Evolutionary conservation across 2,797 vertebrate genomes (phyloP).

Genomic region (Sebastes paucispinis): DNA sequence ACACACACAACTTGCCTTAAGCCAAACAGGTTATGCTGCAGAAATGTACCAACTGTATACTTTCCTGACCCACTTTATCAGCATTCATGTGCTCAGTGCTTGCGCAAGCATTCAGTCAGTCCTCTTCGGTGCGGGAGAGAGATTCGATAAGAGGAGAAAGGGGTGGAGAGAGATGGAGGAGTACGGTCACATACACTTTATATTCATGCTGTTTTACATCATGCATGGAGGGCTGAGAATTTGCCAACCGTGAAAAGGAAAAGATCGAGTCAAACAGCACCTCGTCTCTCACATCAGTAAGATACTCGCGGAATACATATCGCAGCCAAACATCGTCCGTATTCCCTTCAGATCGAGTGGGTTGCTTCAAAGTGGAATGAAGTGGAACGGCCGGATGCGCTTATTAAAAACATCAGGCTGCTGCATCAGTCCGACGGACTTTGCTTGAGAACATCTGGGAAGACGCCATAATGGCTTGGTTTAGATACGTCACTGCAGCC

Average conservation of each 20-base stretch:
- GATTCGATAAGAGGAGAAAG: slow-evolving; percentile 6
- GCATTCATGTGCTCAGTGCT: slow-evolving; percentile 32
- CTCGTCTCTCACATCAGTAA: slow-evolving; percentile 47
- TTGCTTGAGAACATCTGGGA: slow-evolving; percentile 45
- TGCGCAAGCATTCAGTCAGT: slow-evolving; percentile 29
- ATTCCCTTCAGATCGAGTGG: slow-evolving; percentile 31
- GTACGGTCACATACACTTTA: slow-evolving; percentile 7
- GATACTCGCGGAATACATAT: slow-evolving; percentile 42
- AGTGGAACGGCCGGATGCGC: slow-evolving; percentile 24
- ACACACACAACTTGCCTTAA: slow-evolving; percentile 10
- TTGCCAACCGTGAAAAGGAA: not conserved
- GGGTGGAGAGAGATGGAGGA: not conserved
- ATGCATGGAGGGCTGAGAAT: not conserved
- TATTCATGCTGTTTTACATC: slow-evolving; percentile 40
- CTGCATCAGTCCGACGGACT: slow-evolving; percentile 42
- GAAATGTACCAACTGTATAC: slow-evolving; percentile 49
- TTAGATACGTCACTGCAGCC: slow-evolving; percentile 27
- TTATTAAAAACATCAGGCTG: slow-evolving; percentile 64
- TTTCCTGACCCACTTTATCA: slow-evolving; percentile 59
- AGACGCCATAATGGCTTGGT: slow-evolving; percentile 48
- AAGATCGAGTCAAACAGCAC: slow-evolving; percentile 38
- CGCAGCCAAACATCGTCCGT: not conserved
- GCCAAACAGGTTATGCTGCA: slow-evolving; percentile 52
- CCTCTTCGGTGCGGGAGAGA: slow-evolving; percentile 8
- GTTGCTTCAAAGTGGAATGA: slow-evolving; percentile 48